Percentiles rank a stretch among this genome's conserved stretches.
Conservation (phyloP, 2,113 vertebrate genomes). For the Carettochelys insculpta region DNA sequence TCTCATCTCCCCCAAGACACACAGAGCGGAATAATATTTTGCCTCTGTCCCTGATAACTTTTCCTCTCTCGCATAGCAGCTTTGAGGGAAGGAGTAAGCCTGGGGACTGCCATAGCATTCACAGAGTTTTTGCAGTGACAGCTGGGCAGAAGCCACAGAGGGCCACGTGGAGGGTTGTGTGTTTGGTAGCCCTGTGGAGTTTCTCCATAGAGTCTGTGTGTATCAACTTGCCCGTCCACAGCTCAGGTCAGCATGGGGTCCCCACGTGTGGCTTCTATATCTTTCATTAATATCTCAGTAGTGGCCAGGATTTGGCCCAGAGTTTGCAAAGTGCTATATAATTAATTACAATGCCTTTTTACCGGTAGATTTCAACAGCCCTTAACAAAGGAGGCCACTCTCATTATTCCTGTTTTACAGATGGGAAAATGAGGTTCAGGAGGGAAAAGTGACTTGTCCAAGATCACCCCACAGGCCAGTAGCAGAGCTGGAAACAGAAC, state of each 20-base stretch:
- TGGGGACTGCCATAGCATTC: background rate
- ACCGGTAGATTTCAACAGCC: background rate
- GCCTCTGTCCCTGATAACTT: background rate
- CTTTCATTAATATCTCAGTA: background rate
- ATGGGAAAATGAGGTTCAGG: background rate
- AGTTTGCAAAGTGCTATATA: background rate
- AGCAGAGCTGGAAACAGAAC: background rate
- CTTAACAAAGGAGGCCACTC: background rate
- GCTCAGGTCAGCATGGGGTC: background rate
- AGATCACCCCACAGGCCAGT: background rate
- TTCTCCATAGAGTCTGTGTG: background rate
- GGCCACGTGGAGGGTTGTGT: background rate
- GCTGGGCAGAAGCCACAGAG: background rate
- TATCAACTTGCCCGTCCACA: background rate
- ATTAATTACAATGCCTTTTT: background rate
- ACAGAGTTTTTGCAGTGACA: background rate
- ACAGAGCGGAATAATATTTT: fast-evolving
- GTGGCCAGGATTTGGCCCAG: fast-evolving
- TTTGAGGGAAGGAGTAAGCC: background rate
- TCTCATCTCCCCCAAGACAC: fast-evolving
- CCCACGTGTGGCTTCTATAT: fast-evolving
- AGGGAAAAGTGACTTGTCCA: background rate
- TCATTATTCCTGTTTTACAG: background rate
- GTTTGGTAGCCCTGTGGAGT: fast-evolving
- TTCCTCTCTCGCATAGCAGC: background rate